Conservation (phyloP, 2,113 vertebrate species). For the Camelus dromedarius region DNA sequence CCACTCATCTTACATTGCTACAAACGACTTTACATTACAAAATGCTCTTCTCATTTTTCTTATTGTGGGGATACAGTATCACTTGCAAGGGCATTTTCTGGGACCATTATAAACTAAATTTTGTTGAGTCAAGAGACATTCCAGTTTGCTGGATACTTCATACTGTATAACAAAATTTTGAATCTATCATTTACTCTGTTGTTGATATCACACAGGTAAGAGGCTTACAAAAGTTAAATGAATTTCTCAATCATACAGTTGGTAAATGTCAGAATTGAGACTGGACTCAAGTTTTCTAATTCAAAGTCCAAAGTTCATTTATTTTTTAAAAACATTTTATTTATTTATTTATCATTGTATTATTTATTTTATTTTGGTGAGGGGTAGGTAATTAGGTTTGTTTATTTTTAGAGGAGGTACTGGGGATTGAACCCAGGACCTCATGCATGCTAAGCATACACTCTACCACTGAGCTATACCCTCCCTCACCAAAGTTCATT, state of each 20-base stretch:
- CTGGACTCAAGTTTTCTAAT: background rate
- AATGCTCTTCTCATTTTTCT: conserved; percentile 44
- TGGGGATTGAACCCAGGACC: too few relatives aligned
- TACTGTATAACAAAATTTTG: background rate
- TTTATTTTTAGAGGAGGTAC: too few relatives aligned
- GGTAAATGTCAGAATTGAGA: background rate
- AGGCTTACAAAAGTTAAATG: background rate
- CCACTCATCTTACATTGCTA: background rate
- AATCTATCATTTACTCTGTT: conserved; percentile 6
- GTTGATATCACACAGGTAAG: background rate
- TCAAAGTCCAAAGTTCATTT: background rate
- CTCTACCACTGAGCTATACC: too few relatives aligned
- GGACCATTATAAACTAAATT: conserved; percentile 25
- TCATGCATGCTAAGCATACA: too few relatives aligned
- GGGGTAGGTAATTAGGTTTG: too few relatives aligned
- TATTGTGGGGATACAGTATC: background rate
- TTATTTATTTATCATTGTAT: too few relatives aligned
- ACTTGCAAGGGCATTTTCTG: background rate
- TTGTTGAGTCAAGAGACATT: background rate
- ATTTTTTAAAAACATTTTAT: too few relatives aligned
- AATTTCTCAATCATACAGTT: background rate
- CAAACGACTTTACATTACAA: conserved; percentile 51
- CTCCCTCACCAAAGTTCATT: background rate
- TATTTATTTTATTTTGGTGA: too few relatives aligned
- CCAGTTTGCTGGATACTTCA: background rate